Conservation (phyloP, 2,113 vertebrate species). For the Calidris pygmaea region DNA sequence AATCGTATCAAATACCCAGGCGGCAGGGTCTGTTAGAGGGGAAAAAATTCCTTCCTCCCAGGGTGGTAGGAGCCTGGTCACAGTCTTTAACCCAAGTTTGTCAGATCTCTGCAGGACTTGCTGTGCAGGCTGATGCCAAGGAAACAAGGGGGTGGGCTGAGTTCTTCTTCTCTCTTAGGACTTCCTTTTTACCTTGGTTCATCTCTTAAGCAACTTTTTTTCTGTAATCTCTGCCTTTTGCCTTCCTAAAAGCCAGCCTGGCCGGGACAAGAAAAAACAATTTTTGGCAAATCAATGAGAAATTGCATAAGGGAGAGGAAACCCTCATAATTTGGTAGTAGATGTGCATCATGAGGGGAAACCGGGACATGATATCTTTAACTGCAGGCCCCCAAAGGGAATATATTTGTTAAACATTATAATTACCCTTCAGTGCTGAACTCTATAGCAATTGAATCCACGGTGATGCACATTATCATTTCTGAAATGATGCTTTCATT, state of each 20-base stretch:
- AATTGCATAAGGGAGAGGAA: not conserved
- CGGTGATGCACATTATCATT: constrained; percentile 73
- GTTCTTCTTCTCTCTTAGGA: not conserved
- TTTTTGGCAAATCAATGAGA: not conserved
- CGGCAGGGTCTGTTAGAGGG: not conserved
- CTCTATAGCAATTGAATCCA: constrained; percentile 71
- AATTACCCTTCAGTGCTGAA: constrained; percentile 80
- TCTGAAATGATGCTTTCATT: constrained; percentile 81
- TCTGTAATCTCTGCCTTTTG: not conserved
- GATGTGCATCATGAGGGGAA: constrained; percentile 15
- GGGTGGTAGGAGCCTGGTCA: not conserved
- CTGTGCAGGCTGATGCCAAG: not conserved
- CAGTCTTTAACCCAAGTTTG: not conserved
- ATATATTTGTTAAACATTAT: constrained; percentile 83
- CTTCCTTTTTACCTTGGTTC: not conserved
- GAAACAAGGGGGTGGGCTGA: not conserved
- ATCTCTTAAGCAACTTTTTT: not conserved
- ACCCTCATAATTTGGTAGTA: not conserved
- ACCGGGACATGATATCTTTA: constrained; percentile 65
- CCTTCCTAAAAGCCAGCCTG: not conserved
- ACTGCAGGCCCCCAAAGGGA: constrained; percentile 74
- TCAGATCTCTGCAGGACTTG: not conserved
- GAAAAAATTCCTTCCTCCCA: not conserved
- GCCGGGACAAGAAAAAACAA: not conserved
- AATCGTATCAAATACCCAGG: not conserved